Evolutionary conservation across 23 tunicate species (phyloP).

Genomic region (Trididemnum nubilum): DNA sequence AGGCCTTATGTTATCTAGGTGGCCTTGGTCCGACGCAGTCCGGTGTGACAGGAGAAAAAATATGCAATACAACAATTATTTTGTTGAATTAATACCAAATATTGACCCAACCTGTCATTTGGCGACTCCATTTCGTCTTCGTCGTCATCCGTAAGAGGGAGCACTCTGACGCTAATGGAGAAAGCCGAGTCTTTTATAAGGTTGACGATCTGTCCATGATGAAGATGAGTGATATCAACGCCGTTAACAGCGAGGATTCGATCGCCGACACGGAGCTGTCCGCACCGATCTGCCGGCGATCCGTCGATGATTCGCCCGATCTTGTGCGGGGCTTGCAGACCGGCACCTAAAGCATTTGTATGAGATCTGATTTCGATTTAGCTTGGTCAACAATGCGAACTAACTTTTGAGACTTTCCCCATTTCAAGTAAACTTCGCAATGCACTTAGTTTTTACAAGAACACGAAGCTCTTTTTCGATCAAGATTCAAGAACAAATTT

Average conservation of each 20-base stretch:
- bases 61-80: too few species aligned
- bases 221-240: slow-evolving; percentile 71
- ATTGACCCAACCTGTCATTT: too few species aligned
- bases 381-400: too few species aligned
- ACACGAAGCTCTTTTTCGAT: too few species aligned
- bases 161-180: slow-evolving; percentile 54
- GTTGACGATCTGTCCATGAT: slow-evolving; percentile 85
- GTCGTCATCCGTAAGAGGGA: slow-evolving; percentile 43
- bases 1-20: too few species aligned
- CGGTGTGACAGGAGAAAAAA: too few species aligned
- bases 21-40: too few species aligned
- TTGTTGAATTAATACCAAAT: too few species aligned
- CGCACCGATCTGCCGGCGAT: slow-evolving; percentile 91
- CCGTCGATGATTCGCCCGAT: slow-evolving; percentile 79
- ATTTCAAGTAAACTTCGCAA: background rate
- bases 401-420: background rate
- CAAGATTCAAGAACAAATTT: too few species aligned
- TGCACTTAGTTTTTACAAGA: too few species aligned
- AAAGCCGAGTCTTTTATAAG: slow-evolving; percentile 83
- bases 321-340: slow-evolving; percentile 71
- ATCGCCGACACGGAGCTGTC: slow-evolving; percentile 77
- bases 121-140: too few species aligned
- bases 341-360: slow-evolving; percentile 23
- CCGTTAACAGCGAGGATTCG: slow-evolving; percentile 81
- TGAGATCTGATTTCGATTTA: background rate